Base-by-base conservation (phyloP, 2,113 vertebrate genomes). In the Xyrauchen texanus region DNA sequence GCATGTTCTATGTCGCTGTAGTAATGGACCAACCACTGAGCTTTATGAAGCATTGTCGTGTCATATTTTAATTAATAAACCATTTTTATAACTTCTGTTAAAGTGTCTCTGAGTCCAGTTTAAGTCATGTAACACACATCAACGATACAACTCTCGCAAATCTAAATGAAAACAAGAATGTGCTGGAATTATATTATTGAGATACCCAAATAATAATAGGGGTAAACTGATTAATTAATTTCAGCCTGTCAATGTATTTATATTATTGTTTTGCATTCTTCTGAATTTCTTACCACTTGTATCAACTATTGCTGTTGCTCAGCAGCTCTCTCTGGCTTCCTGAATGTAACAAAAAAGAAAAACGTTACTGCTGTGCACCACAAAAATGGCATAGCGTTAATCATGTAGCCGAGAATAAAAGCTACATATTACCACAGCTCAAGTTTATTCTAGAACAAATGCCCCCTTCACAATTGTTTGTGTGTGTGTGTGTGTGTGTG, bases 311-410 rank as follows among this genome's bases (percentile, higher is more conserved):
- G n/a, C 60, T 21, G 16, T 64, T 60, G 55, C 6, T 58, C n/a
- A 15, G 5, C 47, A 6, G 47, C 44, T 62, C 34, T 34, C 21
- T 64, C 44, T 65, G 80, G 70, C 69, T 78, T 78, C 53, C 51
- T 82, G 84, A 87, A 87, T 87, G 84, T 87, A 87, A 74, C 69
- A 74, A 78, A 76, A 76, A 72, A 55, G 45, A 42, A 47, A 13
- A 60, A 45, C 67, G 46, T 7, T 34, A 46, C 42, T n/a, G 21
- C 21, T 52, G 42, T 16, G 53, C 45, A 12, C 68, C 15, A 44
- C 21, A 34, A 62, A 51, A 70, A 34, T 8, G 1, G 60, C 66
- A 10, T 62, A 42, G 44, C 66, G 47, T 58, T 67, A 5, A 77
- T 60, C 7, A 10, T 42, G 69, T 21, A 13, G 57, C 53, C 55